Evolutionary conservation across 2,888 invertebrate species (phyloP).

Genomic region (Platycnemis pennipes): DNA sequence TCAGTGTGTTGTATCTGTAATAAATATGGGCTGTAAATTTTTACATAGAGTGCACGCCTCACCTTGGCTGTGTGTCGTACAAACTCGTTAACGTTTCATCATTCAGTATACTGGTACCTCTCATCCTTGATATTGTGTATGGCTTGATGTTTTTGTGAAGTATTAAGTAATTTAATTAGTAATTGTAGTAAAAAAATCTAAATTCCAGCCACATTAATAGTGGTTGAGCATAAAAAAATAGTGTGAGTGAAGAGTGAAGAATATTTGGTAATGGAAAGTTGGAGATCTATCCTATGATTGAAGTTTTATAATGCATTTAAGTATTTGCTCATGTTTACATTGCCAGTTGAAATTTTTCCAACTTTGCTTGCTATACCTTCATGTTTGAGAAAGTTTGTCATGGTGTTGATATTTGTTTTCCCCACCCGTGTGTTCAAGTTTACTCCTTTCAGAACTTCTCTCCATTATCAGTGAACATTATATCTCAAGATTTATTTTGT

Average conservation of each 20-base stretch:
- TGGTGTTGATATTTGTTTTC: slow-evolving; percentile 60
- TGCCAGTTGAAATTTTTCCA: slow-evolving; percentile 63
- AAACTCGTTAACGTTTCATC: slow-evolving; percentile 65
- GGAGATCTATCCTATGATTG: slow-evolving; percentile 54
- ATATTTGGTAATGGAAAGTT: slow-evolving; percentile 45
- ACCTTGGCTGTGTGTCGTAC: slow-evolving; percentile 64
- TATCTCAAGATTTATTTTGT: slow-evolving; percentile 30
- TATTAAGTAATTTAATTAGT: slow-evolving; percentile 66
- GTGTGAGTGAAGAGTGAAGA: slow-evolving; percentile 50
- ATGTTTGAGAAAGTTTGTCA: slow-evolving; percentile 56
- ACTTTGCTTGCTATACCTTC: slow-evolving; percentile 66
- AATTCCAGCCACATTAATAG: slow-evolving; percentile 22
- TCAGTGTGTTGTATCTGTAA: slow-evolving; percentile 64
- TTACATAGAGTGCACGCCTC: slow-evolving; percentile 67
- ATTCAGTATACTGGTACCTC: slow-evolving; percentile 59
- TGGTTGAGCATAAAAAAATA: slow-evolving; percentile 53
- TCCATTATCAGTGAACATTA: slow-evolving; percentile 60
- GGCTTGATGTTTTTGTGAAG: slow-evolving; percentile 68
- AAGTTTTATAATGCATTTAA: slow-evolving; percentile 64
- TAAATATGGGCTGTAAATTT: slow-evolving; percentile 65
- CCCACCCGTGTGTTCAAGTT: slow-evolving; percentile 63
- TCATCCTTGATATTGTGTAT: slow-evolving; percentile 67
- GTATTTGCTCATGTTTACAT: slow-evolving; percentile 67
- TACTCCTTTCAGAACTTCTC: slow-evolving; percentile 63
- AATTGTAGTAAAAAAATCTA: slow-evolving; percentile 51